Evolutionary conservation across 2,888 invertebrate species (phyloP), one percentile per base, ranked within the genome.

Genomic region (Oegoconia quadripuncta): DNA sequence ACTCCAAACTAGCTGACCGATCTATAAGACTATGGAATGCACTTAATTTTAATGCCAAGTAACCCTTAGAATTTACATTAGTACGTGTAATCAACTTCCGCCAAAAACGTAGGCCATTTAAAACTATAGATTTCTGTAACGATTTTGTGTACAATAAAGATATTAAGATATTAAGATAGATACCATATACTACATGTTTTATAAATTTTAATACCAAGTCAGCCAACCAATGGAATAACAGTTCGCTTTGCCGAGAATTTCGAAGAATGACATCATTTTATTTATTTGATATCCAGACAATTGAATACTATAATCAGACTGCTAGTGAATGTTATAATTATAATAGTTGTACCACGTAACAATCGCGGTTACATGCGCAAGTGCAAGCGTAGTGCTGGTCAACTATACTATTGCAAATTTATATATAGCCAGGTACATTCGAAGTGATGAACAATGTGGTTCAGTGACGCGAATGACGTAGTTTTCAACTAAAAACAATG

Each of bases 331-430:
- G 17, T n/a, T n/a, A n/a, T n/a, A n/a, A n/a, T 27, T 14, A 15
- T 9, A 57, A 58, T 44, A 53, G 52, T 50, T 42, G 64, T 70
- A n/a, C n/a, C 63, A 61, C 66, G 67, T 64, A 71, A 74, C 58
- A 51, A 47, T 47, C 60, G 57, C 59, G 60, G 48, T 43, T 12
- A 14, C 13, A 12, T 6, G 55, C 50, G 55, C 50, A 39, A 22
- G 39, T 30, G 26, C 26, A 22, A 48, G 57, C 65, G 75, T 74
- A 75, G 77, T 70, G 62, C 59, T 63, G 64, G 59, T 66, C 67
- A 59, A 70, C 72, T 69, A 67, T 76, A 65, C 76, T 70, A 77
- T 67, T 67, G 69, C 67, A 69, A 66, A 86, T 84, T 84, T 51
- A 60, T 59, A 63, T 44, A 54, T 57, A 60, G 64, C 55, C 59